These are phyloP conservation scores for Leucoma salicis DNA, from an alignment of 2,888 invertebrate genomes.

Conservation along the genomic window DNA sequence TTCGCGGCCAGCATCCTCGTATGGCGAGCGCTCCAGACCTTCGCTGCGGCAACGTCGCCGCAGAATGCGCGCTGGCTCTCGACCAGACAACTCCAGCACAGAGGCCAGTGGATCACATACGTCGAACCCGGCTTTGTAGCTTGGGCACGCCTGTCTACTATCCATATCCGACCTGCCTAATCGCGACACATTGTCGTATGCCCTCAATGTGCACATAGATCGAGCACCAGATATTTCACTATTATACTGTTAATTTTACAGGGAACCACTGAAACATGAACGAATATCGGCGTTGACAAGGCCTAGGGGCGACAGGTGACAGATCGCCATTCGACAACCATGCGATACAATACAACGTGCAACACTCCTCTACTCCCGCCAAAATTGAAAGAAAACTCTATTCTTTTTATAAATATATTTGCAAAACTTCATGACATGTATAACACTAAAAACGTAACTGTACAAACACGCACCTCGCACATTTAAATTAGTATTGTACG, in stretches of 20 bases:
- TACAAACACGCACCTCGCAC: conserved; percentile 24
- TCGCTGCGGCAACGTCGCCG: conserved; percentile 78
- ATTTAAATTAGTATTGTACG: conserved; percentile 31
- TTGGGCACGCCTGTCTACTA: conserved; percentile 69
- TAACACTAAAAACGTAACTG: conserved; percentile 12
- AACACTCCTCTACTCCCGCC: conserved; percentile 71
- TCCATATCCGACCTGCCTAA: conserved; percentile 71
- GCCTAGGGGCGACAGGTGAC: conserved; percentile 66
- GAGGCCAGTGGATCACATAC: conserved; percentile 70
- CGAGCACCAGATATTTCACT: conserved; percentile 60
- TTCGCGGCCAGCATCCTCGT: conserved; percentile 70
- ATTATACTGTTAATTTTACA: conserved; percentile 73
- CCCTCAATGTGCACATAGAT: conserved; percentile 71
- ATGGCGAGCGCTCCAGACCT: conserved; percentile 74
- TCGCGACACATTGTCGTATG: conserved; percentile 67
- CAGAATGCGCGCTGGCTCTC: conserved; percentile 66
- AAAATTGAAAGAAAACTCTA: conserved; percentile 61
- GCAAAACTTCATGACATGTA: conserved; percentile 26
- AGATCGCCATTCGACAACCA: conserved; percentile 63
- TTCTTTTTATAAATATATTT: conserved; percentile 54
- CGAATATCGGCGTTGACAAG: conserved; percentile 57
- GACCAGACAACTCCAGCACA: conserved; percentile 65
- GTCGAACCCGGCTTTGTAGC: conserved; percentile 74
- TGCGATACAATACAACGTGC: conserved; percentile 50
- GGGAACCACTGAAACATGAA: conserved; percentile 60